Conservation (phyloP, 2,113 vertebrate genomes). For the Osmerus eperlanus region DNA sequence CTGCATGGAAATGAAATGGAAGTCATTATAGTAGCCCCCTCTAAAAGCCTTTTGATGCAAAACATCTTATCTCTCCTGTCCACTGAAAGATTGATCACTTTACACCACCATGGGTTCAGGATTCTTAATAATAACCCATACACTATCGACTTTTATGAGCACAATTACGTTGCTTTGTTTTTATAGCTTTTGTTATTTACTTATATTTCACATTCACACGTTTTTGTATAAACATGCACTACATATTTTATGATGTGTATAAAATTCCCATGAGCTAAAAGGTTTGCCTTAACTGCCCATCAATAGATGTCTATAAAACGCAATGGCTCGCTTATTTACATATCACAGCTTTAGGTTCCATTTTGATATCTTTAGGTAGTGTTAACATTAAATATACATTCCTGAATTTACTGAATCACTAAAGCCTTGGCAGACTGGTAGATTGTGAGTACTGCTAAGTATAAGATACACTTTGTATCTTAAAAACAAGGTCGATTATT, state of each 20-base stretch:
- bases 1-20: conserved; percentile 17
- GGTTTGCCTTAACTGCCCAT: conserved; percentile 14
- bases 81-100: conserved; percentile 16
- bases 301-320: conserved; percentile 16
- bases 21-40: neutral
- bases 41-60: neutral
- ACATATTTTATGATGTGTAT: conserved; percentile 29
- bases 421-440: too few species aligned
- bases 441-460: too few species aligned
- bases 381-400: too few species aligned
- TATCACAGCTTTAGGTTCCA: neutral
- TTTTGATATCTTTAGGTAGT: too few species aligned
- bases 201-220: conserved; percentile 16
- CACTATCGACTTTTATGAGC: conserved; percentile 22
- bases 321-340: neutral
- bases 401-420: too few species aligned
- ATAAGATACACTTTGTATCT: too few species aligned
- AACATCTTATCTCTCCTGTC: neutral
- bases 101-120: conserved; percentile 1
- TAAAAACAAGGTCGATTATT: neutral
- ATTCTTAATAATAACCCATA: conserved; percentile 21
- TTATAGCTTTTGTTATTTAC: neutral
- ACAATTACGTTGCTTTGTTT: conserved; percentile 18
- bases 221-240: conserved; percentile 31
- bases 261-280: conserved; percentile 28